Evolutionary conservation across 92 coral and sea anemone species (phyloP).

Genomic region (Plumapathes pennacea): DNA sequence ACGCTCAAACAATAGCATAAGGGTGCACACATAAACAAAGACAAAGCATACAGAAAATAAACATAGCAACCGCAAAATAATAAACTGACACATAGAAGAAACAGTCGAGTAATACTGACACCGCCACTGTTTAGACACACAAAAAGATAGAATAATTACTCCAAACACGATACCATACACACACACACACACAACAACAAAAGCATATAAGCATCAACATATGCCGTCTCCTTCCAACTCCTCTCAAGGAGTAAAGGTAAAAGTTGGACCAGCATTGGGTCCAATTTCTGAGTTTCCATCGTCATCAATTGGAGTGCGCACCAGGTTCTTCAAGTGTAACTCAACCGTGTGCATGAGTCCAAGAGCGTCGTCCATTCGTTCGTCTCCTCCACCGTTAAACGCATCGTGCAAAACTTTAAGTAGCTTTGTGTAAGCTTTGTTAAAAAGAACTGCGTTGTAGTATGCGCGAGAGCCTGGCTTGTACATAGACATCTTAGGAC

Average conservation of each 20-base stretch:
- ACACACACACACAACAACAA: too few species aligned
- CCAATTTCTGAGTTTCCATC: conserved; percentile 65
- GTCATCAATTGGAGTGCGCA: conserved; percentile 48
- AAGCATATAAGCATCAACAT: too few species aligned
- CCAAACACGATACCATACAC: too few species aligned
- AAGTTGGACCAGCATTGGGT: conserved; percentile 67
- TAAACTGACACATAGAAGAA: too few species aligned
- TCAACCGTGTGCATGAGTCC: conserved; percentile 40
- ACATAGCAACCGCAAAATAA: too few species aligned
- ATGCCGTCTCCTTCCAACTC: too few species aligned
- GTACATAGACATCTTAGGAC: conserved; percentile 53
- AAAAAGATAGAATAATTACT: too few species aligned
- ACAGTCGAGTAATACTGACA: too few species aligned
- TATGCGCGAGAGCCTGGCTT: conserved; percentile 16
- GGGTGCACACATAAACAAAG: too few species aligned
- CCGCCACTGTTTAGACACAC: too few species aligned
- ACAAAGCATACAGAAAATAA: too few species aligned
- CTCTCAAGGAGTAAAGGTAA: conserved; percentile 42
- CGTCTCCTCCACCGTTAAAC: conserved; percentile 59
- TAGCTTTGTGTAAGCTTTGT: conserved; percentile 51
- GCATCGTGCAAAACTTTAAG: conserved; percentile 55
- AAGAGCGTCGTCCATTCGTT: conserved; percentile 41
- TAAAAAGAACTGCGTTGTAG: conserved; percentile 40
- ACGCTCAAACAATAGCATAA: too few species aligned
- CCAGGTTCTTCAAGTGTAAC: conserved; percentile 23